Evolutionary conservation across 2,888 invertebrate species (phyloP).

Genomic region (Pelosia muscerda): DNA sequence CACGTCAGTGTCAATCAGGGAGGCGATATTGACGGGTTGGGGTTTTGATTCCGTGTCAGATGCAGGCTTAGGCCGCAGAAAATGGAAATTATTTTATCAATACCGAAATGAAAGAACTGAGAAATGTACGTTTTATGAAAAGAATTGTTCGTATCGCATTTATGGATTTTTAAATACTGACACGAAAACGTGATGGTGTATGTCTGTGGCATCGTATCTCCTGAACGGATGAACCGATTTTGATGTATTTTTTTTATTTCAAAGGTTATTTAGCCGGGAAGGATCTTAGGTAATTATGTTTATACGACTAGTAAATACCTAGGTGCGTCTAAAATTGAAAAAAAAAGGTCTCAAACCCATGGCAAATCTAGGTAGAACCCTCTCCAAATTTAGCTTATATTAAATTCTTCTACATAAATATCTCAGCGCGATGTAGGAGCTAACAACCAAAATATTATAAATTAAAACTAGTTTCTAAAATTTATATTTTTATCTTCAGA

Average conservation of each 20-base stretch:
- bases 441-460: not conserved
- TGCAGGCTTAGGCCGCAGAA: conserved; percentile 9
- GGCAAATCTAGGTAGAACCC: too few species aligned
- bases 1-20: conserved; percentile 19
- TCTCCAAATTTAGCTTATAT: too few species aligned
- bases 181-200: too few species aligned
- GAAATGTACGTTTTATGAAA: not conserved
- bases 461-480: not conserved
- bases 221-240: too few species aligned
- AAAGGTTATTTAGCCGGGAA: too few species aligned
- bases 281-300: too few species aligned
- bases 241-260: too few species aligned
- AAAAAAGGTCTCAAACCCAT: too few species aligned
- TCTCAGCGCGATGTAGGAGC: not conserved
- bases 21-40: conserved; percentile 8
- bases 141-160: not conserved
- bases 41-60: conserved; percentile 13
- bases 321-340: too few species aligned
- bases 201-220: too few species aligned
- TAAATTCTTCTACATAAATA: not conserved
- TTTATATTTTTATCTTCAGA: not conserved
- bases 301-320: too few species aligned
- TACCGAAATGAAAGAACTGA: conserved; percentile 6
- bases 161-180: not conserved
- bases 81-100: conserved; percentile 8